phyloP scores from a whole-genome alignment of 2,888 invertebrate genomes.

The Sycophila texana region DNA sequence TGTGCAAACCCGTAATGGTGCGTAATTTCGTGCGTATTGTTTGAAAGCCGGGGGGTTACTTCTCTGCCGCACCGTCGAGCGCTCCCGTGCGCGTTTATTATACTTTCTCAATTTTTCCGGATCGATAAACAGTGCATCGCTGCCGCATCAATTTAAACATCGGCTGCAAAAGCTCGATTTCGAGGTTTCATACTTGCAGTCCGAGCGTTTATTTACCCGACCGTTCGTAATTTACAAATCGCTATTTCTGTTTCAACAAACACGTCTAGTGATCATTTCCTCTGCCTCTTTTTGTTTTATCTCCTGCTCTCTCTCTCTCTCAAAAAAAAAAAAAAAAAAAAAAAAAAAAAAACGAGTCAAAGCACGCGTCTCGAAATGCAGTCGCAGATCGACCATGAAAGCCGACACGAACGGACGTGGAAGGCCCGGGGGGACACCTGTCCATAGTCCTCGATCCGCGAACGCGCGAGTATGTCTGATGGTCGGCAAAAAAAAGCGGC shows the following conservation, averaged over 20 bases:
- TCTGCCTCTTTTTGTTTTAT: not conserved
- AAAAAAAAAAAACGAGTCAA: no score
- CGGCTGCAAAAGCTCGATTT: not conserved
- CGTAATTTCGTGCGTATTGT: constrained; percentile 38
- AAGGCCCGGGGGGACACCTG: no score
- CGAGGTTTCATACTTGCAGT: not conserved
- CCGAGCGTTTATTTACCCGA: not conserved
- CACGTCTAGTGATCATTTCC: not conserved
- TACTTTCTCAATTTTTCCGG: constrained; percentile 39
- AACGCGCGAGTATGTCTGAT: no score
- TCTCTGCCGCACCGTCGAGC: not conserved
- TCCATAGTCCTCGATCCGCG: no score
- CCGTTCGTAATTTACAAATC: constrained; percentile 30
- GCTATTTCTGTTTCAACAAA: constrained; percentile 34
- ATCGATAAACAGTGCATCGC: constrained; percentile 31
- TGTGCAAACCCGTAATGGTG: constrained; percentile 30
- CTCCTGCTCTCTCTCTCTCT: not conserved
- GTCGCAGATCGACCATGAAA: no score
- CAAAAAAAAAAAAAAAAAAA: no score
- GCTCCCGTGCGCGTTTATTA: constrained; percentile 22
- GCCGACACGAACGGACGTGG: no score
- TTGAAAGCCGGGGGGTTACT: constrained; percentile 1
- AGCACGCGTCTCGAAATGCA: no score
- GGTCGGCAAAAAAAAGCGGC: not conserved
- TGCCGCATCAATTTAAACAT: constrained; percentile 32